Evolutionary conservation across 2,888 invertebrate genomes (phyloP), one percentile per base, ranked within the genome.

Genomic region (Acleris holmiana): DNA sequence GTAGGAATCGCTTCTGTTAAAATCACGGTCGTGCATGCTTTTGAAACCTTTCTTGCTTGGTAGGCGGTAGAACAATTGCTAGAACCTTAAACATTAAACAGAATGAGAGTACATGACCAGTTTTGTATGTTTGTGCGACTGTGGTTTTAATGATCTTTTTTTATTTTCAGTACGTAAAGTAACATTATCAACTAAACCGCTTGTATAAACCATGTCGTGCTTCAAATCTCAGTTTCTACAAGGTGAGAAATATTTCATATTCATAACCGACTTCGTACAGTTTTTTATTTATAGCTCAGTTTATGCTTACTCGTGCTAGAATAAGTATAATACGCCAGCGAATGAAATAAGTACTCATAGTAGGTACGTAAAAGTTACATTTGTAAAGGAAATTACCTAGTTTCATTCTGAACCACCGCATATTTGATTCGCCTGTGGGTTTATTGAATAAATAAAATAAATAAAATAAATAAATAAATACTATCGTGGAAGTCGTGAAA

Each of bases 91-190:
- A 47, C 2, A 18, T 18, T 18, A 8, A n/a, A 47, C 18, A 18
- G 18, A 10, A 10, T 47, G 10, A 18, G 18, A 15, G 5, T 17
- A n/a, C n/a, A 25, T n/a, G 19, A 2, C 8, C 29, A 29, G 29
- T 29, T 41, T 54, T 35, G n/a, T 48, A 64, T 53, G 47, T 58
- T 51, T 50, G 59, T 54, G 48, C 64, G 59, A 60, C 60, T 65
- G 54, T 55, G 59, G 44, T 65, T 65, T 56, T 57, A 47, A 57
- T 35, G 23, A 67, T 65, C 73, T 70, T 74, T 73, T 71, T 69
- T 79, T 80, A 75, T 80, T 82, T 83, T 78, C 81, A 82, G 82
- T 74, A 73, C 73, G 68, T 82, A 83, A 76, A 46, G 77, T 71
- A 73, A 72, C 55, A 41, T 41, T 66, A 60, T 53, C 21, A 63